phyloP scores from a whole-genome alignment of 2,113 vertebrate species.

The Polypterus bichir region DNA sequence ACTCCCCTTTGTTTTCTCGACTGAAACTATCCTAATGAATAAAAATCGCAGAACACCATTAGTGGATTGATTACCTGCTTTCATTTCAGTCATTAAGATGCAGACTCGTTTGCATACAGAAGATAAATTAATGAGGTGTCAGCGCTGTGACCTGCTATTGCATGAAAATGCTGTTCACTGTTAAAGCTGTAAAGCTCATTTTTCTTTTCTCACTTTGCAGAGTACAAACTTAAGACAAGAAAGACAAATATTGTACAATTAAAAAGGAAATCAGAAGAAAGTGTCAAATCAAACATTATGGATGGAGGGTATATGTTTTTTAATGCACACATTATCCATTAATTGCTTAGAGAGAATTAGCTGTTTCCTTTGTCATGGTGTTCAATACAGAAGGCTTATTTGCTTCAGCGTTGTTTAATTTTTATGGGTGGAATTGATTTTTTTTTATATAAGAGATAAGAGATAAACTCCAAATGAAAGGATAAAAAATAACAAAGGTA shows the following conservation, averaged over 20 bases:
- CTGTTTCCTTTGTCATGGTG: too few relatives aligned
- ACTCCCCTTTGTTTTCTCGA: slow-evolving; percentile 33
- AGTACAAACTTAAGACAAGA: not conserved
- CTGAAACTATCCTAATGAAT: slow-evolving; percentile 48
- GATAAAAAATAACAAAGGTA: too few relatives aligned
- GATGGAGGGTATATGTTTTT: too few relatives aligned
- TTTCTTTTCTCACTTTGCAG: not conserved
- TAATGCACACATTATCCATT: too few relatives aligned
- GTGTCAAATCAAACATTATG: too few relatives aligned
- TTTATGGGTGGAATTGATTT: too few relatives aligned
- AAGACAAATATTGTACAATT: not conserved
- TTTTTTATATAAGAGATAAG: too few relatives aligned
- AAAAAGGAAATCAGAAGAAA: too few relatives aligned
- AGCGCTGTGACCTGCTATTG: slow-evolving; percentile 4
- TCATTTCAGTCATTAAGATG: slow-evolving; percentile 5
- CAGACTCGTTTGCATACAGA: slow-evolving; percentile 10
- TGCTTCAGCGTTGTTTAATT: too few relatives aligned
- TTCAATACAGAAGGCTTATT: too few relatives aligned
- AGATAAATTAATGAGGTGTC: slow-evolving; percentile 14
- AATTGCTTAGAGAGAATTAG: too few relatives aligned
- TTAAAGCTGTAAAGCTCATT: slow-evolving; percentile 1
- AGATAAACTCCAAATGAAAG: too few relatives aligned
- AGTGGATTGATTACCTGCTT: slow-evolving; percentile 32
- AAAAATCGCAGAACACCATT: slow-evolving; percentile 40
- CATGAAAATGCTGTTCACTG: not conserved